These are phyloP conservation scores for Neopipo cinnamomea DNA, from an alignment of 2,113 vertebrate genomes.

Conservation along the genomic window DNA sequence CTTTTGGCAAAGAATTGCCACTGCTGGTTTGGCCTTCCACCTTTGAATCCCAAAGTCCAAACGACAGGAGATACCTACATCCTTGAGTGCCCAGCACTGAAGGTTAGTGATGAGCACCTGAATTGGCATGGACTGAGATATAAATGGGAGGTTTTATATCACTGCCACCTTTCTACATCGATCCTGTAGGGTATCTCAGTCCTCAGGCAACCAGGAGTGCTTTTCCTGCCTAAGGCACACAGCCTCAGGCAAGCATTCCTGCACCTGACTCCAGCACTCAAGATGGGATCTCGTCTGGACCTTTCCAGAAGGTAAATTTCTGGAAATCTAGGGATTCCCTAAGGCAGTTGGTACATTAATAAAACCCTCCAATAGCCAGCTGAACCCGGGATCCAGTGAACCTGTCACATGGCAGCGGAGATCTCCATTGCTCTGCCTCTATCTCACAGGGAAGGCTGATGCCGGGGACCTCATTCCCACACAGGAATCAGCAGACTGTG, in stretches of 20 bases:
- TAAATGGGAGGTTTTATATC: not conserved
- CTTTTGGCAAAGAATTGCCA: not conserved
- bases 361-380: not conserved
- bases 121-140: not conserved
- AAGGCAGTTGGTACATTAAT: not conserved
- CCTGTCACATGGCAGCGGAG: not conserved
- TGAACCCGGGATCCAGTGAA: not conserved
- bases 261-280: not conserved
- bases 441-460: not conserved
- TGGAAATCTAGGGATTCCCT: not conserved
- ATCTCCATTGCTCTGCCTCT: not conserved
- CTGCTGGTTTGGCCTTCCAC: not conserved
- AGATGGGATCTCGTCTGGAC: not conserved
- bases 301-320: not conserved
- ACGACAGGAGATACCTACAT: not conserved
- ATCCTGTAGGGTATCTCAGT: rapidly evolving
- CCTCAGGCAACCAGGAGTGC: not conserved
- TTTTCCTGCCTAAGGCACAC: not conserved
- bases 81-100: not conserved
- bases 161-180: not conserved
- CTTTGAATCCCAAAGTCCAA: not conserved
- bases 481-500: not conserved
- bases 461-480: not conserved
- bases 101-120: rapidly evolving
- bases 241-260: rapidly evolving